Evolutionary conservation across 2,797 vertebrate genomes (phyloP).

Genomic region (Hemibagrus guttatus): DNA sequence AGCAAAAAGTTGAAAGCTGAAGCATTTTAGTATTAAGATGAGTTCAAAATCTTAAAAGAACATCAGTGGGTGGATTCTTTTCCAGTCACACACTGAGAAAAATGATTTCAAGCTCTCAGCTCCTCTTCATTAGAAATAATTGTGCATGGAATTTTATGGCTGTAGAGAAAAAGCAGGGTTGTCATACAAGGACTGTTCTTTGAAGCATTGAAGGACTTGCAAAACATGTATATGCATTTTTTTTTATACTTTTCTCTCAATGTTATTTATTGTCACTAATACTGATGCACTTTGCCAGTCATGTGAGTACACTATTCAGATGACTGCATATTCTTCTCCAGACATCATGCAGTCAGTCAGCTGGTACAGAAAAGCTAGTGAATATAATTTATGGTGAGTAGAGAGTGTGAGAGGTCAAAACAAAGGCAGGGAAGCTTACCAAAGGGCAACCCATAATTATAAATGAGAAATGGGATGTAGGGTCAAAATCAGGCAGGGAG

Average conservation of each 20-base stretch:
- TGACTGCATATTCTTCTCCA: neutral
- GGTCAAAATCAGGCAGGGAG: neutral
- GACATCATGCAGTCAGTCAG: neutral
- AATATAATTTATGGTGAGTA: neutral
- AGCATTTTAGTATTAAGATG: neutral
- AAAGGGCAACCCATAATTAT: neutral
- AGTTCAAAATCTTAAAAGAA: neutral
- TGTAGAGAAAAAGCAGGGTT: neutral
- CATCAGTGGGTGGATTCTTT: neutral
- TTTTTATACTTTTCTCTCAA: neutral
- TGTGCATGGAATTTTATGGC: neutral
- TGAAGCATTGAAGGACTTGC: neutral
- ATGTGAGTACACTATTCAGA: neutral
- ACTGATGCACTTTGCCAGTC: neutral
- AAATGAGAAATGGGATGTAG: neutral
- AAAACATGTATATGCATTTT: neutral
- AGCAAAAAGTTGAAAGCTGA: neutral
- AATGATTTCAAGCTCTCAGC: neutral
- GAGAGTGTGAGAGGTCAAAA: neutral
- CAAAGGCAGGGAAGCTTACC: neutral
- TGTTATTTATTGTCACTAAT: neutral
- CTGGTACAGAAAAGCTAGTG: neutral
- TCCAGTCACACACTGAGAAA: neutral
- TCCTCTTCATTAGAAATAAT: neutral
- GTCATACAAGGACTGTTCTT: neutral